Evolutionary conservation across 1,140 invertebrate genomes (phyloP).

Genomic region (Dolichoris vasculosae): DNA sequence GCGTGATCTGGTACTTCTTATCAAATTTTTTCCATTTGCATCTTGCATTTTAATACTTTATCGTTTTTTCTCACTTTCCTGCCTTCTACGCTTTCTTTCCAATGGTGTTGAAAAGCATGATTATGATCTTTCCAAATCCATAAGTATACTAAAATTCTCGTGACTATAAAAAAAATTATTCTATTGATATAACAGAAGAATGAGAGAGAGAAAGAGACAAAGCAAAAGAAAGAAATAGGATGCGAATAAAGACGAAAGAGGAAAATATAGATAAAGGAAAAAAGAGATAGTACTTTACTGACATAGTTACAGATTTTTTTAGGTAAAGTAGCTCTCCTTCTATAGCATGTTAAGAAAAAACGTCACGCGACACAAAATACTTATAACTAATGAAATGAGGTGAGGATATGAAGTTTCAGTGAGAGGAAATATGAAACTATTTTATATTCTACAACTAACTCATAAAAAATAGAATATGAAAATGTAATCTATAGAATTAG

Average conservation of each 20-base stretch:
- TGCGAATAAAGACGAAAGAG: too few species aligned
- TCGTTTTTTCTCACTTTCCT: not conserved
- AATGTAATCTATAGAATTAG: too few species aligned
- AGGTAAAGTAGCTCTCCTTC: slow-evolving; percentile 6
- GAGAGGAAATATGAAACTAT: not conserved
- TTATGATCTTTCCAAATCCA: slow-evolving; percentile 19
- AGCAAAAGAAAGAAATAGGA: not conserved
- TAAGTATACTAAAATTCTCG: too few species aligned
- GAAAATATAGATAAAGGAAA: not conserved
- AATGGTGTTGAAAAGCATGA: not conserved
- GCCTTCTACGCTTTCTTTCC: not conserved
- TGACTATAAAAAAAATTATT: slow-evolving; percentile 1
- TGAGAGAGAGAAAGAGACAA: not conserved
- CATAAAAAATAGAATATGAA: not conserved
- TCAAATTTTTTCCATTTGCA: not conserved
- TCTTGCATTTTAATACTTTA: not conserved
- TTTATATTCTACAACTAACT: not conserved
- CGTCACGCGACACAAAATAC: not conserved
- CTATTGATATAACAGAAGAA: not conserved
- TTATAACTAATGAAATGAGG: not conserved
- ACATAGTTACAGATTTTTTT: slow-evolving; percentile 5
- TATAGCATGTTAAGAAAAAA: not conserved
- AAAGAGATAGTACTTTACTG: not conserved
- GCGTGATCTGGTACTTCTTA: not conserved
- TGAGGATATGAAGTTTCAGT: not conserved